Base-by-base conservation (phyloP, 2,888 invertebrate genomes). In the Yponomeuta sedellus region DNA sequence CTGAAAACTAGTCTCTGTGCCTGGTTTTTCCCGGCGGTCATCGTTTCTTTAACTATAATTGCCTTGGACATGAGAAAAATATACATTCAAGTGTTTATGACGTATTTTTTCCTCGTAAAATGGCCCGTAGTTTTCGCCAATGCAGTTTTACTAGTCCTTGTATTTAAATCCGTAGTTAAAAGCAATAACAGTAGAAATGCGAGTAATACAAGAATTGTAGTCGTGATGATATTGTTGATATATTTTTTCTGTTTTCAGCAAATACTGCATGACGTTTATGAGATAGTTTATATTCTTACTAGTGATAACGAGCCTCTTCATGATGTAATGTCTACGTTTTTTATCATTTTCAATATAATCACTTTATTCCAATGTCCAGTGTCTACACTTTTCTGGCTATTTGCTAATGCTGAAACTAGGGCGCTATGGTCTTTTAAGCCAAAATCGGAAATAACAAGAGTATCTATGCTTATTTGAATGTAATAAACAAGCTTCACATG, bases 371-470 rank as follows among this genome's bases (percentile, higher is more conserved):
- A 88, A 57, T 88, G 86, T 72, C 81, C 82, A 0, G 72, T 81
- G 56, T 80, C 88, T 0, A 83, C 83, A 61, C 69, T 78, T 10
- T 90, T 89, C 70, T 90, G 90, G 90, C 74, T 90, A 6, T 84
- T 87, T 66, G 89, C 85, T 1, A 90, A 89, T 67, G 74, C 75
- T 1, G 79, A 79, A 6, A 90, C 90, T 0, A 77, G 88, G 70
- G 74, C 75, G 40, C 66, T 63, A 8, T 63, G 63, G 63, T 40
- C n/a, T 19, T 63, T 63, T 12, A 63, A 44, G 11, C 12, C 22
- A 1, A 62, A 62, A 22, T n/a, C 22, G 11, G 11, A 59, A 59
- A 19, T 20, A 59, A 12, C 10, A 10, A 20, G 12, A 20, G 10
- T 20, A 12, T 59, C 22, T 59, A 22, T 16, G 12, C 44, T 12